Base-by-base conservation (phyloP, 2,888 invertebrate species). In the Suillia variegata region DNA sequence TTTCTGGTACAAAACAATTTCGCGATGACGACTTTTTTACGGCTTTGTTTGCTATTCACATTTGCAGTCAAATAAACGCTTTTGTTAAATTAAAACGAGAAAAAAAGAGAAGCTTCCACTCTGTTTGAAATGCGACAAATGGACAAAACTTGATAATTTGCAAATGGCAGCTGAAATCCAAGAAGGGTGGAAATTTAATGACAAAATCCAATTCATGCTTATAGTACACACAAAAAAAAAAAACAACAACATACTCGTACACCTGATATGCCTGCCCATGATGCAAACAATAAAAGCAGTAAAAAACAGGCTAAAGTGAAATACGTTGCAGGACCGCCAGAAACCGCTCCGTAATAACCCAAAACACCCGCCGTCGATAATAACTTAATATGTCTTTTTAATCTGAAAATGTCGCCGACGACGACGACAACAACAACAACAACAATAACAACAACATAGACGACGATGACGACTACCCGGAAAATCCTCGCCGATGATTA, bases 331-430 rank as follows among this genome's bases (percentile, higher is more conserved):
- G n/a, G n/a, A n/a, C n/a, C n/a, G n/a, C n/a, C n/a, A n/a, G n/a
- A n/a, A n/a, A n/a, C n/a, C n/a, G n/a, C n/a, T n/a, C 13, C 34
- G 2, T 21, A 4, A 17, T 33, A 31, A 51, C 51, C 51, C 51
- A 31, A 20, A 13, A 20, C 17, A 42, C 24, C 22, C 4, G 38
- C 20, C n/a, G 59, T 67, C 66, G 78, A 76, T 77, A 78, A 77
- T 77, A 77, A 77, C 77, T 77, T 77, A 75, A 77, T 77, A 78
- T 76, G 73, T 59, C 66, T 71, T 76, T 78, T 76, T 76, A 77
- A 76, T 79, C 74, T 74, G 66, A 65, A 67, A 66, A 65, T 69
- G 67, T 70, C 70, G 65, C 63, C 70, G 64, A 51, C 48, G n/a
- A n/a, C n/a, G n/a, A n/a, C n/a, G n/a, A n/a, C n/a, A n/a, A n/a